Conservation (phyloP, 2,888 invertebrate genomes). For the Leucozona laternaria region DNA sequence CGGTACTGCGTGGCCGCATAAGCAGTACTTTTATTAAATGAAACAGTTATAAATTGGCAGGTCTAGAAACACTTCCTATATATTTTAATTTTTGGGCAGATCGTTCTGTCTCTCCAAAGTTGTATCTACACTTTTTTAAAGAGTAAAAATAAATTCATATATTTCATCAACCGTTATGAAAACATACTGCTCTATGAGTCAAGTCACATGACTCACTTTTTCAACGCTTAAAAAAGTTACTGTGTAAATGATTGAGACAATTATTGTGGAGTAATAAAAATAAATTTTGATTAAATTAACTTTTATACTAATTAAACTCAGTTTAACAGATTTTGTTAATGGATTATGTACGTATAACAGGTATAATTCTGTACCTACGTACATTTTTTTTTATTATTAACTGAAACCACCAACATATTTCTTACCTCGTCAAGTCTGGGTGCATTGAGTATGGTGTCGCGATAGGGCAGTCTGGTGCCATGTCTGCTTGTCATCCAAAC, state of each 20-base stretch:
- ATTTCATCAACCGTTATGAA: neutral
- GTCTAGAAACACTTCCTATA: too few relatives aligned
- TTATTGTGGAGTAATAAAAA: too few relatives aligned
- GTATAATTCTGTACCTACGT: too few relatives aligned
- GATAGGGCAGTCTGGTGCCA: conserved; percentile 88
- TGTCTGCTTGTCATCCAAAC: conserved; percentile 90
- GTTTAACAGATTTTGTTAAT: too few relatives aligned
- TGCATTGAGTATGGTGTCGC: conserved; percentile 85
- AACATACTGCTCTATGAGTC: neutral
- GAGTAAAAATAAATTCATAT: neutral
- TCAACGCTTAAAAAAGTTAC: neutral
- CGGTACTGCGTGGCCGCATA: too few relatives aligned
- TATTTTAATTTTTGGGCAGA: too few relatives aligned
- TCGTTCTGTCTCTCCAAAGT: too few relatives aligned
- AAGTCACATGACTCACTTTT: neutral
- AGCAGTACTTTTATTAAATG: too few relatives aligned
- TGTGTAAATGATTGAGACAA: neutral
- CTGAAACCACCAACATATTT: neutral
- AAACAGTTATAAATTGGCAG: too few relatives aligned
- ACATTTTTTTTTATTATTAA: neutral
- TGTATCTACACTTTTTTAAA: neutral
- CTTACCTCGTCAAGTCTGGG: conserved; percentile 85
- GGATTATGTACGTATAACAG: too few relatives aligned
- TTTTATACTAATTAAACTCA: too few relatives aligned
- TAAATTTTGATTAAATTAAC: too few relatives aligned